Conservation (phyloP, 2,113 vertebrate species). For the Dicerorhinus sumatrensis region DNA sequence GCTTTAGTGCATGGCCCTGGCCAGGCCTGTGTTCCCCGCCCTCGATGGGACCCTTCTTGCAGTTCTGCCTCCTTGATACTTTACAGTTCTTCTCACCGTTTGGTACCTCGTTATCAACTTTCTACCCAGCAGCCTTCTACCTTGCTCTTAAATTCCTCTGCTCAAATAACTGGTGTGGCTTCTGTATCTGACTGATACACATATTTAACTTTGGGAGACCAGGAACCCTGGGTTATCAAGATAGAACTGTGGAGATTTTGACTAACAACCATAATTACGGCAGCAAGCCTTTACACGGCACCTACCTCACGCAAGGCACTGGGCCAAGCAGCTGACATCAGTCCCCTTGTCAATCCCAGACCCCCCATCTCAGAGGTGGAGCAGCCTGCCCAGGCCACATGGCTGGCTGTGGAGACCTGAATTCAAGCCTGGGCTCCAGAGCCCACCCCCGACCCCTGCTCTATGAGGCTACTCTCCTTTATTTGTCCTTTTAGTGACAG, state of each 20-base stretch:
- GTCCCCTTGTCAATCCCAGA: background rate
- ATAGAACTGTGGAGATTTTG: background rate
- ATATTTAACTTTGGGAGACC: background rate
- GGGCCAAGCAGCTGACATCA: background rate
- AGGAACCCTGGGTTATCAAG: background rate
- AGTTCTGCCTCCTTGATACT: background rate
- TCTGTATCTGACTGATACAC: background rate
- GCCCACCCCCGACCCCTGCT: background rate
- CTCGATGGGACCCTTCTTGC: background rate
- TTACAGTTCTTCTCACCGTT: background rate
- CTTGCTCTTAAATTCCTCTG: background rate
- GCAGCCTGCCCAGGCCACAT: background rate
- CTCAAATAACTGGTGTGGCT: rapidly evolving
- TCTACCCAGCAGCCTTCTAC: background rate
- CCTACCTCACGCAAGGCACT: background rate
- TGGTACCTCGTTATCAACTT: background rate
- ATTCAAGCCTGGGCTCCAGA: background rate
- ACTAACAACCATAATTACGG: background rate
- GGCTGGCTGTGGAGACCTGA: background rate
- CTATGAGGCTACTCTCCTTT: background rate
- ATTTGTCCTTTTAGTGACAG: no score
- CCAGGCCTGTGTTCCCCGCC: background rate
- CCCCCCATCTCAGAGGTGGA: background rate
- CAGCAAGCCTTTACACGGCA: background rate
- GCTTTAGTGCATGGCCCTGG: no score